A percentile compares a stretch with the other conserved stretches of the same genome.
phyloP scores from a whole-genome alignment of 2,113 vertebrate genomes.

The Semnornis frantzii region DNA sequence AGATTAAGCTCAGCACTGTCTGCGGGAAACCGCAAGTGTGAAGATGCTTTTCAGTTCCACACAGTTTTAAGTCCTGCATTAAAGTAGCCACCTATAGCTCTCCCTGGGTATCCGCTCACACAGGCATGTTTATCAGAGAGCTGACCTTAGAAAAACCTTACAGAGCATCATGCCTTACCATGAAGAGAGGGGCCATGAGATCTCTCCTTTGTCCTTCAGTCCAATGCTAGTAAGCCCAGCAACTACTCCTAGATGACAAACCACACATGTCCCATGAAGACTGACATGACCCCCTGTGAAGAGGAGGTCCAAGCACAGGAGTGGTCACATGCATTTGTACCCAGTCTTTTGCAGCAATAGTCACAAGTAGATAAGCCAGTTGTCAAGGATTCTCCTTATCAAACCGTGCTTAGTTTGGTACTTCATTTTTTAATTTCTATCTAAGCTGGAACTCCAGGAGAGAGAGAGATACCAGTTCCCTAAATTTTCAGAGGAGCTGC shows the following conservation, averaged over 20 bases:
- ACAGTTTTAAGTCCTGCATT: neutral
- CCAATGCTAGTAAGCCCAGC: neutral
- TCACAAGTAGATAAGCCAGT: neutral
- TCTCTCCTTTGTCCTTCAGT: neutral
- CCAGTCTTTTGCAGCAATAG: neutral
- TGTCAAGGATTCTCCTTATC: neutral
- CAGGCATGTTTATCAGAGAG: neutral
- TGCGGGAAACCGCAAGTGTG: neutral
- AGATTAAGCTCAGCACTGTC: neutral
- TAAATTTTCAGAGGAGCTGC: neutral
- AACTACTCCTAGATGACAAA: neutral
- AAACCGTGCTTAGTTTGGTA: neutral
- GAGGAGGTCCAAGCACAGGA: neutral
- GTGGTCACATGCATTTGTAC: rapidly evolving
- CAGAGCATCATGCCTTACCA: neutral
- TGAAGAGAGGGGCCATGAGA: neutral
- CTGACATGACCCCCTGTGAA: neutral
- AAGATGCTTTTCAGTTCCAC: neutral
- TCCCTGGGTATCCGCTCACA: neutral
- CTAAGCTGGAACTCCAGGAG: neutral
- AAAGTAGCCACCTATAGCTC: neutral
- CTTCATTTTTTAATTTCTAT: neutral
- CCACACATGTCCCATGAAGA: neutral
- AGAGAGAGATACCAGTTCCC: neutral
- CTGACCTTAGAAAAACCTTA: neutral